Conservation (phyloP, 2,113 vertebrate species). For the Zapornia atra region DNA sequence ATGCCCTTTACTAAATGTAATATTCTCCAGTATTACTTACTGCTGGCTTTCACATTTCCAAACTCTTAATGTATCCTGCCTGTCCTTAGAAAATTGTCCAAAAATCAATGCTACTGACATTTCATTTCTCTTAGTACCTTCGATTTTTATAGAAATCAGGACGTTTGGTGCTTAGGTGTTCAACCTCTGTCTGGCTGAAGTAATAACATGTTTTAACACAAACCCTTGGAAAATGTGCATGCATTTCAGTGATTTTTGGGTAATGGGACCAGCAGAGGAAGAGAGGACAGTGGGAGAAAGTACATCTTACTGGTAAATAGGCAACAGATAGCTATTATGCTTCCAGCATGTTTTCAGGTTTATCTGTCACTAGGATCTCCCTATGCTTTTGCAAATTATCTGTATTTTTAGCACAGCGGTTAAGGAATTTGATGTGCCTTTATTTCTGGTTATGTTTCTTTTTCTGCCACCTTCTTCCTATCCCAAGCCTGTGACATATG, state of each 20-base stretch:
- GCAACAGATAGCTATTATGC: neutral
- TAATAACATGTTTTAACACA: neutral
- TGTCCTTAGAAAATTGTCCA: neutral
- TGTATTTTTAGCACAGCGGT: neutral
- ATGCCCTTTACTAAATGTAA: conserved; percentile 8
- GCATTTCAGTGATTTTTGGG: neutral
- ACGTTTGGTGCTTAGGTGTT: neutral
- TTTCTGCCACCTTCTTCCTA: neutral
- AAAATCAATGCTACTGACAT: neutral
- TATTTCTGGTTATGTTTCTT: neutral
- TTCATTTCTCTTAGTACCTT: neutral
- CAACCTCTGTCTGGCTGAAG: neutral
- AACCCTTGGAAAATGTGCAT: neutral
- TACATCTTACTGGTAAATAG: neutral
- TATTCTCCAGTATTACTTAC: neutral
- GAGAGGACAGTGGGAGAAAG: neutral
- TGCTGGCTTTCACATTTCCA: neutral
- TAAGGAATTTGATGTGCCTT: neutral
- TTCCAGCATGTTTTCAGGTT: neutral
- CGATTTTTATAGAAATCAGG: neutral
- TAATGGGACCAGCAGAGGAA: neutral
- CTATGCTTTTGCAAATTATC: neutral
- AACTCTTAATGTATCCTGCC: neutral
- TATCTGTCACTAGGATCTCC: neutral
- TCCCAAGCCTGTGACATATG: neutral